Evolutionary conservation across 2,888 invertebrate genomes (phyloP), one percentile per base, ranked within the genome.

Genomic region (Dyspetes luteomarginatus): DNA sequence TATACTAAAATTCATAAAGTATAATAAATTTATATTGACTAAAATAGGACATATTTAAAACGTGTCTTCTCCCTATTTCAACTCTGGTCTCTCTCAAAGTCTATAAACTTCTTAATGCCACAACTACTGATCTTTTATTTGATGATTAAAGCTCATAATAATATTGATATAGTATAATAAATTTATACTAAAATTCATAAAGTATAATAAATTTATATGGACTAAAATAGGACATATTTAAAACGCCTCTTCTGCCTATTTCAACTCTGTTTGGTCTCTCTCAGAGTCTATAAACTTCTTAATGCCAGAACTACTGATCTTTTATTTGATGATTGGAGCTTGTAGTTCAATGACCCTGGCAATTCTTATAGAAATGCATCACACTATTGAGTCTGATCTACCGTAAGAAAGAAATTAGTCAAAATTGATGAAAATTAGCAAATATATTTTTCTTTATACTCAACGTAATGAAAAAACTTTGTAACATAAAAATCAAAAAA

Each of bases 261-360:
- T 41, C 3, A 5, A 2, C 2, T 9, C 3, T 41, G 41, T 41
- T 50, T 50, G 19, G 19, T 50, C 22, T 50, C 48, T 7, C 48
- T 22, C 48, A 24, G 67, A 67, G 52, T 41, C 12, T 52, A 67
- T 52, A 36, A 24, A 41, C 55, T 55, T 4, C 55, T 41, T 52
- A 36, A 67, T 50, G 24, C 36, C 24, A 36, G 7, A 19, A 50
- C 19, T 3, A 7, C 36, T 5, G 22, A 36, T 36, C 24, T 41
- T 52, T 52, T 67, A 67, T 52, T 36, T 12, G 67, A 67, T 15
- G 36, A 67, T 67, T 41, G 24, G 67, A 41, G 30, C 19, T 26
- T 50, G 9, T 26, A 36, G 67, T 50, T 67, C 67, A 67, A 67
- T 52, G 67, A 36, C 67, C 67, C 7, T 19, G 24, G 24, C 36